These are phyloP conservation scores for Zaprionus taronus DNA, from an alignment of 1,140 invertebrate genomes.

Conservation along the genomic window DNA sequence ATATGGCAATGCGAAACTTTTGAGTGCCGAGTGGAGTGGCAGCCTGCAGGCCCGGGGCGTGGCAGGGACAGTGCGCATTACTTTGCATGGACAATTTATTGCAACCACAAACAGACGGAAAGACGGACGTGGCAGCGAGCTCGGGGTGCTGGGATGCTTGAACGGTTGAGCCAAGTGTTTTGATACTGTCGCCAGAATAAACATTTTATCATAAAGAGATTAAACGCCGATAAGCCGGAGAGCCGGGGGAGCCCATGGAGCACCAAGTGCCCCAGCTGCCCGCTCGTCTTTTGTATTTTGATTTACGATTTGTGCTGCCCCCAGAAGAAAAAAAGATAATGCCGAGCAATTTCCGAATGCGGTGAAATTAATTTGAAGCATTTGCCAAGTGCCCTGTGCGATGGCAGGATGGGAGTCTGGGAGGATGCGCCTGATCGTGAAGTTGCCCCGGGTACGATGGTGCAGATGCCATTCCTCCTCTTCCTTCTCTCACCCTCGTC, in stretches of 20 bases:
- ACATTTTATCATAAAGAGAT: slow-evolving; percentile 83
- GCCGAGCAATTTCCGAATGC: slow-evolving; percentile 68
- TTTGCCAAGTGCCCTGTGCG: slow-evolving; percentile 42
- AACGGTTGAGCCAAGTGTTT: slow-evolving; percentile 50
- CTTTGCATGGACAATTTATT: slow-evolving; percentile 72
- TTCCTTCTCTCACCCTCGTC: background rate
- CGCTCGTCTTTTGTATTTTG: slow-evolving; percentile 48
- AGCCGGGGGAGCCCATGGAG: slow-evolving; percentile 38
- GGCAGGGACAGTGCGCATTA: slow-evolving; percentile 48
- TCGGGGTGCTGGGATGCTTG: background rate
- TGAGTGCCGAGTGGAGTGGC: slow-evolving; percentile 36
- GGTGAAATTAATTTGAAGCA: slow-evolving; percentile 79
- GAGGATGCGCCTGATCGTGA: slow-evolving; percentile 11
- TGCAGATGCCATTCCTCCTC: too few species aligned
- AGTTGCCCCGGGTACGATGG: slow-evolving; percentile 12
- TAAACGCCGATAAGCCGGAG: slow-evolving; percentile 74
- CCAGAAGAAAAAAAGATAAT: slow-evolving; percentile 48
- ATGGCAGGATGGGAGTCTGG: background rate
- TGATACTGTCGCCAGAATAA: slow-evolving; percentile 77
- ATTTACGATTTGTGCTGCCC: slow-evolving; percentile 68
- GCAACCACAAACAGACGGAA: slow-evolving; percentile 59
- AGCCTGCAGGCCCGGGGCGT: background rate
- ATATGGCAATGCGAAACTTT: slow-evolving; percentile 73
- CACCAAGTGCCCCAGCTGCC: background rate
- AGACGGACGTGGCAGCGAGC: slow-evolving; percentile 8